Evolutionary conservation across 2,113 vertebrate species (phyloP).

Genomic region (zebrafish (Danio rerio)): GRCz12tu NC_133195.1:35563501-35564000

Average conservation of each 20-base stretch:
- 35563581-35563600: not conserved
- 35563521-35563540: not conserved
- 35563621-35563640: not conserved
- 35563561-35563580: not conserved
- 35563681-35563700: slow-evolving; percentile 29
- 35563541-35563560: not conserved
- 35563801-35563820: slow-evolving; percentile 54
- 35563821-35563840: slow-evolving; percentile 72
- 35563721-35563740: slow-evolving; percentile 22
- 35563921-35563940: slow-evolving; percentile 11
- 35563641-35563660: slow-evolving; percentile 7
- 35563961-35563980: not conserved
- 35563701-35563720: not conserved
- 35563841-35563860: slow-evolving; percentile 56
- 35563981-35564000: not conserved
- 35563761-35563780: slow-evolving; percentile 10
- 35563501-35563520: slow-evolving; percentile 11
- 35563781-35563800: slow-evolving; percentile 54
- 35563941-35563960: slow-evolving; percentile 16
- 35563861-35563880: slow-evolving; percentile 64
- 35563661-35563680: not conserved
- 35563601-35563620: slow-evolving; percentile 7
- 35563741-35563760: slow-evolving; percentile 11
- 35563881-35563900: slow-evolving; percentile 60
- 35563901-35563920: slow-evolving; percentile 64